A percentile compares a stretch with the other conserved stretches of the same genome.
These are phyloP conservation scores for Himalopsyche tibetana DNA, from an alignment of 2,888 invertebrate genomes.

Conservation along the genomic window DNA sequence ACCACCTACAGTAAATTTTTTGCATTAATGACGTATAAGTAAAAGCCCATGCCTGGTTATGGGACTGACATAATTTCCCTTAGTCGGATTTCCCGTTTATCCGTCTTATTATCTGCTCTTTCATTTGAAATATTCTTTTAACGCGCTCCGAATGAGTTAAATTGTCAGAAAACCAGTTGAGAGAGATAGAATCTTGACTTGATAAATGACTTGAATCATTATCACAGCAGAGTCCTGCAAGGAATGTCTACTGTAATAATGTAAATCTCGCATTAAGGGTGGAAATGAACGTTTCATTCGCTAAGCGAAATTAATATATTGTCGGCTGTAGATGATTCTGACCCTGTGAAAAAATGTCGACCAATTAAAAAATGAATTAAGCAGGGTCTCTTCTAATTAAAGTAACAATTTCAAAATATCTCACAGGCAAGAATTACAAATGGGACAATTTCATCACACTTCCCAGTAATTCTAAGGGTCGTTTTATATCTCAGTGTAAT, in stretches of 20 bases:
- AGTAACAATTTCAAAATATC: conserved; percentile 29
- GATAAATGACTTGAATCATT: conserved; percentile 64
- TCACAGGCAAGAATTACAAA: conserved; percentile 4
- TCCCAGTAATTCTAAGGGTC: not conserved
- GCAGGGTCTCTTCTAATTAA: conserved; percentile 1
- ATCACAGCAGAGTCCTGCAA: conserved; percentile 45
- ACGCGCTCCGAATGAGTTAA: conserved; percentile 65
- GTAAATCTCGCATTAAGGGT: conserved; percentile 8
- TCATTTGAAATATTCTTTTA: conserved; percentile 65
- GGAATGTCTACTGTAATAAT: conserved; percentile 46
- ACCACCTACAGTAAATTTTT: no score
- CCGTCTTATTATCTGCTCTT: conserved; percentile 64
- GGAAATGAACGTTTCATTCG: conserved; percentile 37
- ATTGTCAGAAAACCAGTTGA: conserved; percentile 64
- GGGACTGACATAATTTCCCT: conserved; percentile 31
- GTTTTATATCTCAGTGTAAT: not conserved
- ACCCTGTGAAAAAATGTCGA: conserved; percentile 27
- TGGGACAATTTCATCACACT: conserved; percentile 22
- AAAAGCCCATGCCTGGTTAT: conserved; percentile 2
- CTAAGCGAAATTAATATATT: conserved; percentile 37
- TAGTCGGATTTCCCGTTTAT: conserved; percentile 53
- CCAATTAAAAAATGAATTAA: conserved; percentile 43
- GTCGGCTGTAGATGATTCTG: conserved; percentile 4
- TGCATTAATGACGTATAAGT: no score
- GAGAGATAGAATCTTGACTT: conserved; percentile 62